Base-by-base conservation (phyloP, 2,797 vertebrate species). In the Enteromius fasciolatus region DNA sequence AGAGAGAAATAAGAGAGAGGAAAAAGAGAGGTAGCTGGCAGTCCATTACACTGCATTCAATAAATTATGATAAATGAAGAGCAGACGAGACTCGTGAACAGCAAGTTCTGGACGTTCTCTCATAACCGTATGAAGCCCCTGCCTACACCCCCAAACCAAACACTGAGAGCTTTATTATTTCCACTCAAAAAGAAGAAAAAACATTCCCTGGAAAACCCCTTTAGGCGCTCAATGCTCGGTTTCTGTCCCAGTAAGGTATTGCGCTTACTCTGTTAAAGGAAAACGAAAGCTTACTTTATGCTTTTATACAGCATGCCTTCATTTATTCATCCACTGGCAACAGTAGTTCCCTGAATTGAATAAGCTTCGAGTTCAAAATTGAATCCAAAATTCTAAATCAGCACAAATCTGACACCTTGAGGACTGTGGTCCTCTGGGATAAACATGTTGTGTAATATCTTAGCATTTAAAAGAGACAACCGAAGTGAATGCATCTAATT, bases 391-490 rank as follows among this genome's bases (percentile, higher is more conserved):
- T 87, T 70, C 81, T 57, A 89, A 87, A 89, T 83, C 80, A 76
- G 89, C 85, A 86, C 28, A 67, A 74, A 67, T 31, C 14, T 15
- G 52, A 48, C 25, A 57, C 70, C 81, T 76, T 75, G 66, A 63
- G 57, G 70, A 44, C 36, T 46, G 78, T 46, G 1, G 11, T 82
- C 50, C 52, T 87, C 86, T 33, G 39, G 83, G 86, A 61, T 82
- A 88, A 91, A 91, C 86, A 87, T 77, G 83, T 89, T 91, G 89
- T 73, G 80, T 44, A 91, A 92, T 76, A 57, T 83, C 74, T 68
- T 80, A 80, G 77, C 52, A 57, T 36, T 79, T 84, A 57, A 69
- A 66, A 77, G 61, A 39, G 50, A 44, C 11, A 31, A 46, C 28
- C 57, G 36, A 67, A 54, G 54, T 17, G 54, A 63, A 54, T 23